A percentile compares a stretch with the other conserved stretches of the same genome.
phyloP scores from a whole-genome alignment of 2,888 invertebrate genomes.

The Clostera curtula region DNA sequence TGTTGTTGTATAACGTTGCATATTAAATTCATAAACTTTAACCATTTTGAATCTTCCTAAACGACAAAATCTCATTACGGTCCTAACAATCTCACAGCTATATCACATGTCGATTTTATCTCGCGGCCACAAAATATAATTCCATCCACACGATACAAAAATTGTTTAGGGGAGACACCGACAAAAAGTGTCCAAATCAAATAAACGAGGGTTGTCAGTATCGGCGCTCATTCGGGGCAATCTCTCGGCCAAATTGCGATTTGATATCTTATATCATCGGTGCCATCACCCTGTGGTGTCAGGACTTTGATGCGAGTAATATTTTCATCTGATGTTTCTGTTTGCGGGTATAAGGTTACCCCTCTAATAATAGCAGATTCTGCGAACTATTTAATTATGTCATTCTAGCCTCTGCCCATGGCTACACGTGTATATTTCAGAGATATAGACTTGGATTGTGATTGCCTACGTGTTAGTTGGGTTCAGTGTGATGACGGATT shows the following conservation, averaged over 20 bases:
- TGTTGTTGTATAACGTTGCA: too few species aligned
- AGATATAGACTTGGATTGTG: too few species aligned
- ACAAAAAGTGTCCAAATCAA: slow-evolving; percentile 50
- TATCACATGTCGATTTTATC: slow-evolving; percentile 14
- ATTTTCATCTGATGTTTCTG: slow-evolving; percentile 28
- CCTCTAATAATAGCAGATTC: slow-evolving; percentile 10
- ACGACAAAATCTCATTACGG: not conserved
- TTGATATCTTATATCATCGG: slow-evolving; percentile 52
- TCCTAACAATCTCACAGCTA: not conserved
- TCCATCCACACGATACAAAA: slow-evolving; percentile 29
- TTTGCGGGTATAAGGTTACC: slow-evolving; percentile 20
- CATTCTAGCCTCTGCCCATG: too few species aligned
- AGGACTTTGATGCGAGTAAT: slow-evolving; percentile 31
- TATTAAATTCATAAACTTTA: too few species aligned
- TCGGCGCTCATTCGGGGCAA: slow-evolving; percentile 48
- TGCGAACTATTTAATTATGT: too few species aligned
- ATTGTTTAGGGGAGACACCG: slow-evolving; percentile 42
- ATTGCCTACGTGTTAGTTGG: too few species aligned
- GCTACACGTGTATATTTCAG: too few species aligned
- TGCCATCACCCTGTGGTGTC: slow-evolving; percentile 25
- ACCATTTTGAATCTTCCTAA: too few species aligned
- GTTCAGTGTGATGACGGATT: too few species aligned
- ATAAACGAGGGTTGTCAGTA: slow-evolving; percentile 42
- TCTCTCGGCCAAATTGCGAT: slow-evolving; percentile 58
- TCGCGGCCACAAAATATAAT: slow-evolving; percentile 25